These are phyloP conservation scores for Hafferia zeledoni DNA, from an alignment of 2,797 vertebrate species.

Conservation along the genomic window DNA sequence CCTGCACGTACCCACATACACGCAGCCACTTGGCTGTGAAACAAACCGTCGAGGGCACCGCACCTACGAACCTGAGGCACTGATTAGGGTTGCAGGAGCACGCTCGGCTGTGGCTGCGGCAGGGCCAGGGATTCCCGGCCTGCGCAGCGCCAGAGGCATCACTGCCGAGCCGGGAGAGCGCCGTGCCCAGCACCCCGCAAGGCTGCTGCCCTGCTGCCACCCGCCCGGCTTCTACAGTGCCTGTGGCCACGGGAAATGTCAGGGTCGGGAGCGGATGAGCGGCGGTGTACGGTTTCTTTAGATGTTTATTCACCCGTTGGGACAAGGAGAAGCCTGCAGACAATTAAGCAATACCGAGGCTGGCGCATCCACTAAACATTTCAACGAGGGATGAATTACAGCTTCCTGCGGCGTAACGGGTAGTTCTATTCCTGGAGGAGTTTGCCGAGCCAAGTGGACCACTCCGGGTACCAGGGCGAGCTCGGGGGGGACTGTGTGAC, in stretches of 20 bases:
- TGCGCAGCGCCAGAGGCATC: neutral
- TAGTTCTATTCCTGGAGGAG: neutral
- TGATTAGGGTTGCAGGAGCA: accelerated
- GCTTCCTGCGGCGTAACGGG: neutral
- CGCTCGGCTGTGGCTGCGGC: neutral
- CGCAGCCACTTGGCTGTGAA: neutral
- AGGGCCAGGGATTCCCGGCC: neutral
- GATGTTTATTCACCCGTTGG: neutral
- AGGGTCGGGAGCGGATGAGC: accelerated
- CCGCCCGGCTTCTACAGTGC: accelerated
- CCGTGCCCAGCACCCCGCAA: neutral
- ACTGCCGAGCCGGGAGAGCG: neutral
- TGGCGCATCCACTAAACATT: neutral
- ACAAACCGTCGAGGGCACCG: neutral
- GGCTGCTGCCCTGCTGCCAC: neutral
- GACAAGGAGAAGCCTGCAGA: neutral
- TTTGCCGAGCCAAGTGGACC: neutral
- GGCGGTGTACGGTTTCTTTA: neutral
- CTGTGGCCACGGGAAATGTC: accelerated
- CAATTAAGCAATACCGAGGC: neutral
- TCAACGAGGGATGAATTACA: neutral
- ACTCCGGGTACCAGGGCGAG: neutral
- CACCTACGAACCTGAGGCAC: accelerated
- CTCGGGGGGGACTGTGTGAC: neutral
- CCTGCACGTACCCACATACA: too few species aligned